These are phyloP conservation scores for Prosapia bicincta DNA, from an alignment of 2,888 invertebrate genomes.

Conservation along the genomic window DNA sequence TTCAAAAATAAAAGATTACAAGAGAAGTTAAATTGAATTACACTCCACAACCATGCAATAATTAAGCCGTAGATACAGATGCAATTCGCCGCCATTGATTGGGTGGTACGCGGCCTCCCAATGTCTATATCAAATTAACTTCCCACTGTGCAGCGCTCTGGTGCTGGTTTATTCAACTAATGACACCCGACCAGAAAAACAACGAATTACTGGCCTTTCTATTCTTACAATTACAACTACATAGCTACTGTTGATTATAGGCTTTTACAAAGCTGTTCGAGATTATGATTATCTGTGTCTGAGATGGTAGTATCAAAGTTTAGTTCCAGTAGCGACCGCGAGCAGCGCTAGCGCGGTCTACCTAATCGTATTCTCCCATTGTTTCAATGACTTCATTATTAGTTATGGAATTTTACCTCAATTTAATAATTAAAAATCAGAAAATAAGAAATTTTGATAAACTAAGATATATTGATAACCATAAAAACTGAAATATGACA, in stretches of 20 bases:
- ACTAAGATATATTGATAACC: too few relatives aligned
- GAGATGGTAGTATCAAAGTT: neutral
- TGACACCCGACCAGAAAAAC: neutral
- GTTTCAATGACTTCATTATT: too few relatives aligned
- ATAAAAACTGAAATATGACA: too few relatives aligned
- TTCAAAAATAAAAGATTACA: too few relatives aligned
- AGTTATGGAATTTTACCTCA: too few relatives aligned
- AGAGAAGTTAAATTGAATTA: too few relatives aligned
- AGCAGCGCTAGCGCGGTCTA: neutral
- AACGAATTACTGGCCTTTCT: slow-evolving; percentile 5
- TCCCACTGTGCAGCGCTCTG: neutral
- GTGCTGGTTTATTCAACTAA: neutral
- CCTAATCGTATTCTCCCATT: too few relatives aligned
- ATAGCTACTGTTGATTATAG: slow-evolving; percentile 27
- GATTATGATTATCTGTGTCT: slow-evolving; percentile 14
- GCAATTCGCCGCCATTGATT: neutral
- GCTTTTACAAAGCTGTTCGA: slow-evolving; percentile 18
- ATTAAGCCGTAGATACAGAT: neutral
- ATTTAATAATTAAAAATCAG: too few relatives aligned
- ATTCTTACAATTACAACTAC: slow-evolving; percentile 25
- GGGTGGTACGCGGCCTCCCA: neutral
- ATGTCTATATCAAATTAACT: slow-evolving; percentile 2
- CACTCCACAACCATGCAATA: too few relatives aligned
- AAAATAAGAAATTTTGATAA: too few relatives aligned
- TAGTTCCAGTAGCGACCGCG: neutral